phyloP scores from a whole-genome alignment of 2,113 vertebrate species.

The Pyrgilauda ruficollis region DNA sequence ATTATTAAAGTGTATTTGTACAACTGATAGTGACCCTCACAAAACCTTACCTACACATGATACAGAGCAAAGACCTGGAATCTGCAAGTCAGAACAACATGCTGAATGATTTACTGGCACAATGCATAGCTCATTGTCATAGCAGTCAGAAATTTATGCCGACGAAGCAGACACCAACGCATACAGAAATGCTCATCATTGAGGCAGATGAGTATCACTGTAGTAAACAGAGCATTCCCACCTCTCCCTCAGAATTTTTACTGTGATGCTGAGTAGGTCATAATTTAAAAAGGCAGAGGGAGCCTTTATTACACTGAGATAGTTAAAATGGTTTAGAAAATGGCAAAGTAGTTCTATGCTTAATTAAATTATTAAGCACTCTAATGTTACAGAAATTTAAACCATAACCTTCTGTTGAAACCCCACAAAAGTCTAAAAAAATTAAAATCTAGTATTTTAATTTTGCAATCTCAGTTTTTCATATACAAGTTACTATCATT shows the following conservation, averaged over 20 bases:
- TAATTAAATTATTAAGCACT: not conserved
- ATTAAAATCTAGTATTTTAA: not conserved
- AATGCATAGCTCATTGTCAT: not conserved
- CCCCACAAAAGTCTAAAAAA: not conserved
- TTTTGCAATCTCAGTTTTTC: not conserved
- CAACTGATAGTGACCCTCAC: not conserved
- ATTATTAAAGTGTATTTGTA: not conserved
- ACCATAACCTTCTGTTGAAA: not conserved
- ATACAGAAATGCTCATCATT: not conserved
- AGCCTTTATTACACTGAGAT: not conserved
- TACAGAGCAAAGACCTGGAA: not conserved
- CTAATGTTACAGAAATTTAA: not conserved
- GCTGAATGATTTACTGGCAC: not conserved
- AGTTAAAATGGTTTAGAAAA: not conserved
- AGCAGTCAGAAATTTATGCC: not conserved
- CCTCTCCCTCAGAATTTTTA: not conserved
- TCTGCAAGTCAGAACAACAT: not conserved
- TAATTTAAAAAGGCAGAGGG: not conserved
- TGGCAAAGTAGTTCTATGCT: not conserved
- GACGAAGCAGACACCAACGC: not conserved
- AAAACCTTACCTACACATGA: not conserved
- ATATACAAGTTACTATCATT: not conserved
- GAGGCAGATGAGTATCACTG: not conserved
- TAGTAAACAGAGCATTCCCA: not conserved
- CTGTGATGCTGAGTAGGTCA: not conserved